phyloP scores from a whole-genome alignment of 2,797 vertebrate genomes.

The Coranthus polyacanthus region DNA sequence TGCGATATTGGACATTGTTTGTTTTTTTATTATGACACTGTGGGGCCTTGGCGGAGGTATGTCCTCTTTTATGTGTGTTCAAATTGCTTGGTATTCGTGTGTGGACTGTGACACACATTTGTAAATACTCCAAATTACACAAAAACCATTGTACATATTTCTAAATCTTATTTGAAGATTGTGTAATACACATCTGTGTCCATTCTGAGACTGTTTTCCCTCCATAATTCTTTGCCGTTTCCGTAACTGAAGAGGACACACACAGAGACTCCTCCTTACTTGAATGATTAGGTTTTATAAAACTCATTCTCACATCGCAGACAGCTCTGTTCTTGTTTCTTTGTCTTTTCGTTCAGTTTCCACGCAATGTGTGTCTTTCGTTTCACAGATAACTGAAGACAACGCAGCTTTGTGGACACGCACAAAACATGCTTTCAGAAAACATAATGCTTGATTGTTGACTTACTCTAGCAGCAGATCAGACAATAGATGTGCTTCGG shows the following conservation, averaged over 20 bases:
- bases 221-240: slow-evolving; percentile 31
- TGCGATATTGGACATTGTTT: too few relatives aligned
- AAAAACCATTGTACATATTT: too few relatives aligned
- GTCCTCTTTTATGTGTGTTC: too few relatives aligned
- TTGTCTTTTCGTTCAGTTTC: slow-evolving; percentile 88
- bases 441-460: slow-evolving; percentile 92
- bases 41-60: too few relatives aligned
- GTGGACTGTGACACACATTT: too few relatives aligned
- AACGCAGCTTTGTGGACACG: slow-evolving; percentile 90
- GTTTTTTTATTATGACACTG: too few relatives aligned
- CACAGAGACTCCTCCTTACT: slow-evolving; percentile 27
- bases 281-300: slow-evolving; percentile 53
- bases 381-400: slow-evolving; percentile 87
- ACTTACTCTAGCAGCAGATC: slow-evolving; percentile 86
- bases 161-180: too few relatives aligned
- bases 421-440: slow-evolving; percentile 91
- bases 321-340: slow-evolving; percentile 82
- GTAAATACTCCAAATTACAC: too few relatives aligned
- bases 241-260: slow-evolving; percentile 25
- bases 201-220: too few relatives aligned
- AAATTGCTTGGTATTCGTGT: too few relatives aligned
- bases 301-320: slow-evolving; percentile 69
- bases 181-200: too few relatives aligned
- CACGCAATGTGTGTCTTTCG: slow-evolving; percentile 89
- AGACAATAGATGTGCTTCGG: slow-evolving; percentile 83